Evolutionary conservation across 1,140 invertebrate genomes (phyloP).

Genomic region (Nasonia vitripennis): DNA sequence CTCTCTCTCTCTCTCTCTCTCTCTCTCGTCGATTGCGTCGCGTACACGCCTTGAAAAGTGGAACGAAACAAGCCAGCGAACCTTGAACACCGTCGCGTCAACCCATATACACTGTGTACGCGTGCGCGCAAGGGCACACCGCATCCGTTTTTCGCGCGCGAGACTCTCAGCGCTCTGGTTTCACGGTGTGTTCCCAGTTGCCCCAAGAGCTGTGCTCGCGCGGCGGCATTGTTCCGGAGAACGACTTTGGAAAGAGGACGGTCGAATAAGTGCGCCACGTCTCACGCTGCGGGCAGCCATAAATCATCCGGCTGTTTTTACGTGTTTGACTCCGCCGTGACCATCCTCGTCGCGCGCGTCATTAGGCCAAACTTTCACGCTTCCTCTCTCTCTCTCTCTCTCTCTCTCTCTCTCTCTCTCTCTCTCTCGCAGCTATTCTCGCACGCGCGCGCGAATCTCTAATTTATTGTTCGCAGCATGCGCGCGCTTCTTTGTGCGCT

Average conservation of each 20-base stretch:
- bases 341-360: slow-evolving; percentile 48
- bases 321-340: slow-evolving; percentile 64
- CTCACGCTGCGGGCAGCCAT: slow-evolving; percentile 60
- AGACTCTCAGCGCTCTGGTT: slow-evolving; percentile 34
- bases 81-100: slow-evolving; percentile 12
- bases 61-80: slow-evolving; percentile 7
- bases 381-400: slow-evolving; percentile 28
- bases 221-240: not conserved
- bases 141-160: slow-evolving; percentile 30
- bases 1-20: no score
- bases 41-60: not conserved
- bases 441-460: slow-evolving; percentile 44
- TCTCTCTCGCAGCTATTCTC: not conserved
- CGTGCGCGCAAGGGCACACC: not conserved
- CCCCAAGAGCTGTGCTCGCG: not conserved
- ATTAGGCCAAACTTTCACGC: slow-evolving; percentile 66
- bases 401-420: not conserved
- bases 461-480: slow-evolving; percentile 46
- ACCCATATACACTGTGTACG: not conserved
- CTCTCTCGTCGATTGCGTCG: not conserved
- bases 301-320: slow-evolving; percentile 70
- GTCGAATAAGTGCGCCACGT: slow-evolving; percentile 55
- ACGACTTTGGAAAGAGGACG: slow-evolving; percentile 3
- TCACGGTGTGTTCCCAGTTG: slow-evolving; percentile 28
- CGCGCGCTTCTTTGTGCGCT: slow-evolving; percentile 16